Evolutionary conservation across 2,113 vertebrate genomes (phyloP).

Genomic region (Hippotragus niger): DNA sequence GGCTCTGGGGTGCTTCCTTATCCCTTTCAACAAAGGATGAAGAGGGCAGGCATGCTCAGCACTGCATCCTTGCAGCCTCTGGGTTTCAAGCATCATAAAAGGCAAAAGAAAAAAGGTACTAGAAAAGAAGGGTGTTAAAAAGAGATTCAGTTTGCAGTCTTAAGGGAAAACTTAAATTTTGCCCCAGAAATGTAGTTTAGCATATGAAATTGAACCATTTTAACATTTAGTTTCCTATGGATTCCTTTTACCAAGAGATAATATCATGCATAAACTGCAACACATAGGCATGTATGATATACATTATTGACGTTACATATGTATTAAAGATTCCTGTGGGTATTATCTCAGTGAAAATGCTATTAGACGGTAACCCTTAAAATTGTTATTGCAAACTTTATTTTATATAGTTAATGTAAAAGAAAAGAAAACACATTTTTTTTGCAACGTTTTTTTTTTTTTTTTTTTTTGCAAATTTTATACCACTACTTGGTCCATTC

Average conservation of each 20-base stretch:
- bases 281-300: not conserved
- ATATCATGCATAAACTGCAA: not conserved
- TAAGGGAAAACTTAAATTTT: slow-evolving; percentile 9
- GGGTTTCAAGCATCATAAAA: not conserved
- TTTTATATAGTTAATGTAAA: slow-evolving; percentile 13
- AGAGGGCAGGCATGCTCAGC: not conserved
- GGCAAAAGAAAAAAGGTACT: not conserved
- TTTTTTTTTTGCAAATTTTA: not conserved
- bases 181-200: not conserved
- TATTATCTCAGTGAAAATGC: not conserved
- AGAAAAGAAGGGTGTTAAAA: not conserved
- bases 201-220: not conserved
- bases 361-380: not conserved
- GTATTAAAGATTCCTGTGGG: not conserved
- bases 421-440: not conserved
- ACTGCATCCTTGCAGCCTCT: not conserved
- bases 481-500: not conserved
- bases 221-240: not conserved
- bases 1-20: not conserved
- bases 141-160: not conserved
- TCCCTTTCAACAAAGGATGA: not conserved
- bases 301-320: not conserved
- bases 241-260: slow-evolving; percentile 19
- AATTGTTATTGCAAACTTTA: not conserved
- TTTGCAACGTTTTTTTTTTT: not conserved